These are phyloP conservation scores for Gavia stellata DNA, from an alignment of 2,113 vertebrate genomes.

Conservation along the genomic window DNA sequence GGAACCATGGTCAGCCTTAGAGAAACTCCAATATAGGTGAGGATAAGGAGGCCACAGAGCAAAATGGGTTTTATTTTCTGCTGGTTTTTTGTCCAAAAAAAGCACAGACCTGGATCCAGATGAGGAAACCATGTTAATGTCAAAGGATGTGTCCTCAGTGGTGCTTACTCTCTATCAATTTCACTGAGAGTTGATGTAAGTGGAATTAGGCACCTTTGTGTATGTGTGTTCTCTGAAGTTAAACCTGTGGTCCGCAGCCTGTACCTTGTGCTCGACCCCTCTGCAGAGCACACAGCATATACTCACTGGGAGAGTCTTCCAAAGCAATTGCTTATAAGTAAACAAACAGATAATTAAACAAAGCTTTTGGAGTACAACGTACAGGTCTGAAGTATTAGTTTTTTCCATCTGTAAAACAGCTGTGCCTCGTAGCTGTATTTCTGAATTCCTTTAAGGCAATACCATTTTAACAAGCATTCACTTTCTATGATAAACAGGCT, in stretches of 20 bases:
- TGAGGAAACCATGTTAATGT: neutral
- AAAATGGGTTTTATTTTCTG: neutral
- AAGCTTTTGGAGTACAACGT: neutral
- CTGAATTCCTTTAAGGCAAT: neutral
- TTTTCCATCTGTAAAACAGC: neutral
- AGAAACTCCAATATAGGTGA: neutral
- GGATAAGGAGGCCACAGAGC: neutral
- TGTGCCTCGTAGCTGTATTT: neutral
- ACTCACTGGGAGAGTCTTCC: neutral
- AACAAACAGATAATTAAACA: neutral
- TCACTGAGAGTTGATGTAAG: neutral
- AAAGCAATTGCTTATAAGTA: neutral
- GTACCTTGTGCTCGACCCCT: neutral
- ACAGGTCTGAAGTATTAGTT: neutral
- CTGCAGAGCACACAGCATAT: neutral
- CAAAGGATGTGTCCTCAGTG: neutral
- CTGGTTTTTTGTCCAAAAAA: neutral
- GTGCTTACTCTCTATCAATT: neutral
- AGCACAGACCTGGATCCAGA: neutral
- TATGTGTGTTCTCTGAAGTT: neutral
- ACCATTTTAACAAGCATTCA: neutral
- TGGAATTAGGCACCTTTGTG: neutral
- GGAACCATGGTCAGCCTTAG: neutral
- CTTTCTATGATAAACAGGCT: neutral
- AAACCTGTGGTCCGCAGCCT: neutral